Percentiles rank a stretch among this genome's conserved stretches.
phyloP scores from a whole-genome alignment of 1,140 invertebrate genomes.

The Cepaea nemoralis region DNA sequence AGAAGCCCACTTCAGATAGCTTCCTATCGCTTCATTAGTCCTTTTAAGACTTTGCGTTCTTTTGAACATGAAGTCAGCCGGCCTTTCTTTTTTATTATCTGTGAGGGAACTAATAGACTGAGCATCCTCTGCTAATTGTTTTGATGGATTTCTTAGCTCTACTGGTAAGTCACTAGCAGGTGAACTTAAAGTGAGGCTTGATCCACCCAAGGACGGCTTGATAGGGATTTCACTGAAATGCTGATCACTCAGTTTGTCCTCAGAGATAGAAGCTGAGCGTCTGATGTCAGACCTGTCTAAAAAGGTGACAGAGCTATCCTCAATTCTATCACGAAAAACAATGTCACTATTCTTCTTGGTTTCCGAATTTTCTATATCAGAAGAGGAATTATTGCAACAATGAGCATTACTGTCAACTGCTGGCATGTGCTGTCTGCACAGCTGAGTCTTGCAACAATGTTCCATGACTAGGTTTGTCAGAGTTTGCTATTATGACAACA shows the following conservation, averaged over 20 bases:
- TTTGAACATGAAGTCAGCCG: constrained; percentile 39
- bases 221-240: constrained; percentile 13
- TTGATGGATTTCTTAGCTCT: not conserved
- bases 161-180: not conserved
- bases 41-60: constrained; percentile 47
- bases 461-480: not conserved
- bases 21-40: constrained; percentile 64
- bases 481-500: not conserved
- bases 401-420: not conserved
- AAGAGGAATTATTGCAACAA: not conserved
- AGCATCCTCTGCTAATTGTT: constrained; percentile 18
- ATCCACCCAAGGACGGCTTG: constrained; percentile 13
- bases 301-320: not conserved
- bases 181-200: constrained; percentile 6
- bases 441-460: not conserved
- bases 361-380: not conserved
- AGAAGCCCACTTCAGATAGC: constrained; percentile 76
- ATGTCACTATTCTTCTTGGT: not conserved
- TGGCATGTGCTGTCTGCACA: not conserved
- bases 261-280: constrained; percentile 29
- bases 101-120: constrained; percentile 37
- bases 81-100: constrained; percentile 14
- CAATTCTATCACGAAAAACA: not conserved
- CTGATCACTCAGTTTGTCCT: constrained; percentile 30
- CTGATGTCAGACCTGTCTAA: constrained; percentile 12